Base-by-base conservation (phyloP, 1,140 invertebrate genomes). In the Drosophila truncata region DNA sequence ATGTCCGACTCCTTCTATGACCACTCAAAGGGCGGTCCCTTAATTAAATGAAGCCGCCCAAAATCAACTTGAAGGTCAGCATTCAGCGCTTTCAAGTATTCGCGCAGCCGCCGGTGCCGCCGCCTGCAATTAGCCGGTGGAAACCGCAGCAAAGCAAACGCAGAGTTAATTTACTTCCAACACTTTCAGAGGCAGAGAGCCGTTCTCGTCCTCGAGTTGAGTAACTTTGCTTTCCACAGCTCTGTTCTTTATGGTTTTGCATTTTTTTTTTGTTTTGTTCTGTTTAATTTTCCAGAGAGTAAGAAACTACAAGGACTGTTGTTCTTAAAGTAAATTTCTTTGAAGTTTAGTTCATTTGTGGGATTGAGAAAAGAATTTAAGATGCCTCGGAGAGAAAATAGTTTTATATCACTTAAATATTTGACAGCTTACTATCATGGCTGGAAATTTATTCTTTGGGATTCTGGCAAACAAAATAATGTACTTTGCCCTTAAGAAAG, bases 31-130 rank as follows among this genome's bases (percentile, higher is more conserved):
- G 31, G 54, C 46, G 37, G 67, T 62, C 29, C 50, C 78, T 76
- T 88, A 83, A 88, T 88, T 88, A 81, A 88, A 90, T 76, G 78
- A 76, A 84, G 59, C 69, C 66, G 39, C 47, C 59, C 25, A 67
- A 70, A 84, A 73, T 72, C 70, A 49, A 85, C 81, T 90, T 84
- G 81, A 90, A 88, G 84, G 84, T 88, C 84, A 88, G 80, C 69
- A 72, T 65, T 76, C 59, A 55, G 59, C 46, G 49, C 49, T 72
- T 80, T 69, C 41, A 77, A 84, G 77, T 58, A 80, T 65, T 84
- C 80, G 60, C 59, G 67, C 23, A 18, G 44, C 49, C 33, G 27
- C 46, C 18, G 18, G 31, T 14, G 20, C 33, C 18, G 18, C 50
- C 33, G 52, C 33, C 47, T 78, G 84, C 84, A 88, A 87, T 87